These are phyloP conservation scores for Agrochola litura DNA, from an alignment of 2,888 invertebrate species.

Conservation along the genomic window DNA sequence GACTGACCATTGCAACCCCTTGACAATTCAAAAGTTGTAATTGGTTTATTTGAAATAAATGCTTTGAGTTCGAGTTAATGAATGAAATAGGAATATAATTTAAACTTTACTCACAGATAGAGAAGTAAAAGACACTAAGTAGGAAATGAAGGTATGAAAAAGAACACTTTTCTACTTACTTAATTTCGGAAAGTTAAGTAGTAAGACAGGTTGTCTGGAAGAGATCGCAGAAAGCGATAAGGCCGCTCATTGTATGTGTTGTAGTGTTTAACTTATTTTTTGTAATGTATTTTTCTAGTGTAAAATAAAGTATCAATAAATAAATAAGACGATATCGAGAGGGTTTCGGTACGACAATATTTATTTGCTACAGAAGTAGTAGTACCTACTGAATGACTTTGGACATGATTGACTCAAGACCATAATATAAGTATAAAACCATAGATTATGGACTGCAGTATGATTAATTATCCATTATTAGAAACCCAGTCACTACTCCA, in stretches of 20 bases:
- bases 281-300: too few relatives aligned
- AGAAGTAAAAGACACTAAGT: background rate
- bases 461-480: conserved; percentile 50
- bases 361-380: background rate
- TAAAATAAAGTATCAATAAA: too few relatives aligned
- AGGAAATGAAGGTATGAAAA: background rate
- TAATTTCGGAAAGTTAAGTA: background rate
- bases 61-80: too few relatives aligned
- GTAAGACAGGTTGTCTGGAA: too few relatives aligned
- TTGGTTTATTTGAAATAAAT: too few relatives aligned
- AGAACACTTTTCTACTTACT: background rate
- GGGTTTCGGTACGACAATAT: background rate
- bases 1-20: too few relatives aligned
- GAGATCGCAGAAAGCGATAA: too few relatives aligned
- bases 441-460: background rate
- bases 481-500: conserved; percentile 48
- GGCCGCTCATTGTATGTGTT: too few relatives aligned
- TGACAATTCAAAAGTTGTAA: too few relatives aligned
- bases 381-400: background rate
- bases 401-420: background rate
- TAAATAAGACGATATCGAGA: background rate
- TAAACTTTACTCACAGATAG: background rate
- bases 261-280: too few relatives aligned
- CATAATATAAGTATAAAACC: background rate
- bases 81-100: background rate